Evolutionary conservation across 2,888 invertebrate species (phyloP).

Genomic region (Parnassius smintheus): DNA sequence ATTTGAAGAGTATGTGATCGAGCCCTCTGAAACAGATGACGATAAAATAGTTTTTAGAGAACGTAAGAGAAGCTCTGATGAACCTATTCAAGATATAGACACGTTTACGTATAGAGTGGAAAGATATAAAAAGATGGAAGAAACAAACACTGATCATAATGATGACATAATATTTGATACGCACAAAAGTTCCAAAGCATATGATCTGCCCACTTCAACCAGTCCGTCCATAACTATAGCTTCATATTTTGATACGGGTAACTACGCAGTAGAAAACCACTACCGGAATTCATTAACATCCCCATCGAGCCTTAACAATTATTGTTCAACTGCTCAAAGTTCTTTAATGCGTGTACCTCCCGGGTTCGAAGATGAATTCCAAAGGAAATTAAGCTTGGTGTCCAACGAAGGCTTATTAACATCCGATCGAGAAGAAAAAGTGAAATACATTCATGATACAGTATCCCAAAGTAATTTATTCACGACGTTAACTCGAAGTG

Average conservation of each 20-base stretch:
- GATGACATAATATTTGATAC: slow-evolving; percentile 33
- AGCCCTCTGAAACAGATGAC: slow-evolving; percentile 67
- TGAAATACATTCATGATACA: slow-evolving; percentile 47
- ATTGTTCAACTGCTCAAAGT: slow-evolving; percentile 31
- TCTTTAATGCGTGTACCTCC: slow-evolving; percentile 53
- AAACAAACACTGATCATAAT: slow-evolving; percentile 32
- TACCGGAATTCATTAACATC: slow-evolving; percentile 57
- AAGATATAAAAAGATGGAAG: slow-evolving; percentile 59
- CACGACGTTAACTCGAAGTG: slow-evolving; percentile 35
- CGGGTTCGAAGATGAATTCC: slow-evolving; percentile 66
- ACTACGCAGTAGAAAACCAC: slow-evolving; percentile 69
- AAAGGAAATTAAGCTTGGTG: slow-evolving; percentile 39
- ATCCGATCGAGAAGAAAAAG: slow-evolving; percentile 30
- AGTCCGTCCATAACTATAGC: slow-evolving; percentile 58
- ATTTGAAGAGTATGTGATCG: slow-evolving; percentile 65
- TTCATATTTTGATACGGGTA: slow-evolving; percentile 74
- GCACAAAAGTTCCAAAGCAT: slow-evolving; percentile 30
- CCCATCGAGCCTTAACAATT: slow-evolving; percentile 35
- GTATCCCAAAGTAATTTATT: slow-evolving; percentile 48
- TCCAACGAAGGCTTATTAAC: slow-evolving; percentile 31
- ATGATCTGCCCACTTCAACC: slow-evolving; percentile 37
- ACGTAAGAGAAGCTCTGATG: slow-evolving; percentile 47
- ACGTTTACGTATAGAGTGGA: slow-evolving; percentile 69
- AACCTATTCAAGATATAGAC: slow-evolving; percentile 46
- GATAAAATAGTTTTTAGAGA: slow-evolving; percentile 61